Evolutionary conservation across 1,140 invertebrate genomes (phyloP), one percentile per base, ranked within the genome.

Genomic region (Drosophila lacertosa): DNA sequence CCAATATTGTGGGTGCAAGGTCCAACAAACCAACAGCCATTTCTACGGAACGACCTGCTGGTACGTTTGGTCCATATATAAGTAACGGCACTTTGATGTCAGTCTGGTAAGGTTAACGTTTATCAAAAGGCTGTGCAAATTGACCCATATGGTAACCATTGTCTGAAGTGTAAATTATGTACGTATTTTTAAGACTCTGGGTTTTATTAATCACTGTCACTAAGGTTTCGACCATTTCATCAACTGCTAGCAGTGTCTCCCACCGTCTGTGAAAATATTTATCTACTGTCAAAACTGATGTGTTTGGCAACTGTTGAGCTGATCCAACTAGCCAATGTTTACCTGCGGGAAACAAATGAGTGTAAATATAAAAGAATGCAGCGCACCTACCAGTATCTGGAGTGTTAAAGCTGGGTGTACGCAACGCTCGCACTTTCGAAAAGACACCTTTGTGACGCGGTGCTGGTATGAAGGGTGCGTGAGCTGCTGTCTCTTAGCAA

Each of bases 101-200:
- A 3, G 96, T 95, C 83, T 98, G 96, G 89, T 98, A 98, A 0
- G 96, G 95, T 74, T 97, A 96, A 16, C 97, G 92, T 89, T 98
- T 98, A 91, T 98, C 97, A 81, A 94, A 95, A 0, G 97, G 95
- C 92, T 97, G 93, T 18, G 95, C 94, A 91, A 97, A 97, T 92
- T 98, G 97, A 42, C 96, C 96, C 79, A 97, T 92, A 92, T 98
- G 97, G 92, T 95, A 98, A 47, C 97, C 97, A 92, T 98, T 97
- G 89, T 98, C 97, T 0, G 97, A 97, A 0, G 96, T 95, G 75
- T 95, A 97, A 44, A 98, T 94, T 0, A 98, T 88, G 81, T 95
- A 97, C 3, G 97, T 98, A 74, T 96, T 93, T 4, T 96, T 91
- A 4, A 97, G 82, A 2, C 94, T 35, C 5, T 93, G 83, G 11